phyloP scores from a whole-genome alignment of 30 jellyfish, hydroid and myxozoan genomes.

The Turritopsis dohrnii region DNA sequence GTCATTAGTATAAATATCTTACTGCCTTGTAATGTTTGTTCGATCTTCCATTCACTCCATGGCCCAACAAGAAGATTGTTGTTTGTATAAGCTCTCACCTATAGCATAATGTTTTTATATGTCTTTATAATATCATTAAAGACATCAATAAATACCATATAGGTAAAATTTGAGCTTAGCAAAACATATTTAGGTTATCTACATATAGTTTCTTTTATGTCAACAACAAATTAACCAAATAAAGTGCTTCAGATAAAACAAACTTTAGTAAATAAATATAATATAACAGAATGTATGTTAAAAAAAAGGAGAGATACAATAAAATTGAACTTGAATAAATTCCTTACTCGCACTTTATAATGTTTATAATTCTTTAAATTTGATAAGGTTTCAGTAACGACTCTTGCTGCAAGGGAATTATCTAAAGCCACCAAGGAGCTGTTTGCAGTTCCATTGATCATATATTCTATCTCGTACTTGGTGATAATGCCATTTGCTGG shows the following conservation, averaged over 20 bases:
- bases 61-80: neutral
- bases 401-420: neutral
- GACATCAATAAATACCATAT: too few species aligned
- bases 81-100: neutral
- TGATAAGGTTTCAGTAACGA: neutral
- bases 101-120: neutral
- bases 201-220: too few species aligned
- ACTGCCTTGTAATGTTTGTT: neutral
- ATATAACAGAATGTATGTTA: too few species aligned
- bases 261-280: too few species aligned
- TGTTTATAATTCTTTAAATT: neutral
- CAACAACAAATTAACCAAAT: too few species aligned
- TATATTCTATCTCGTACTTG: conserved; percentile 10
- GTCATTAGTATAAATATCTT: too few species aligned
- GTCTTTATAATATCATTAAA: neutral
- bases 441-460: neutral
- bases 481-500: conserved; percentile 12
- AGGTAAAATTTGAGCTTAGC: too few species aligned
- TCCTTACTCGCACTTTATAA: neutral
- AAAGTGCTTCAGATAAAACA: too few species aligned
- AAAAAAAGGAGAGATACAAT: too few species aligned
- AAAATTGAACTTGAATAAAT: too few species aligned
- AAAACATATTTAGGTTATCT: too few species aligned
- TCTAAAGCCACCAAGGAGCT: neutral
- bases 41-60: neutral